Percentiles rank a stretch among this genome's conserved stretches.
Conservation (phyloP, 2,797 vertebrate genomes). For the Pristis pectinata region DNA sequence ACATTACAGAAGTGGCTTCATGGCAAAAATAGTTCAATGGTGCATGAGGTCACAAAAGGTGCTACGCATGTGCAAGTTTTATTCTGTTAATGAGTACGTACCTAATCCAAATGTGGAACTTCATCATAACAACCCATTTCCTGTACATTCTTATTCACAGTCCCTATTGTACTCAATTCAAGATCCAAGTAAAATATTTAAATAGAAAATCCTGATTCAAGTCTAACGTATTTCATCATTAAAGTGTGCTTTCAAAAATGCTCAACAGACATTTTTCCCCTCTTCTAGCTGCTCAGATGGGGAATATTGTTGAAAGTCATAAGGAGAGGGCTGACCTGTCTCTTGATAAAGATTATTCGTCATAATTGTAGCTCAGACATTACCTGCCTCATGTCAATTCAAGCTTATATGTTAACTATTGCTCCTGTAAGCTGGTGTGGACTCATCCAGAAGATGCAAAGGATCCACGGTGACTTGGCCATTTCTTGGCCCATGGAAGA, state of each 20-base stretch:
- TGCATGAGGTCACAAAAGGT: background rate
- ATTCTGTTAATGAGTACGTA: background rate
- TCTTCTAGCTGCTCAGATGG: background rate
- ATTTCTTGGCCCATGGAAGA: no score
- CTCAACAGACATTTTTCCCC: background rate
- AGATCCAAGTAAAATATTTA: slow-evolving; percentile 34
- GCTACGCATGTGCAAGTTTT: background rate
- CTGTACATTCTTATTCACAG: background rate
- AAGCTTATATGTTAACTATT: background rate
- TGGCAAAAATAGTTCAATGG: background rate
- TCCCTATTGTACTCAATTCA: background rate
- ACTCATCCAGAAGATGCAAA: background rate
- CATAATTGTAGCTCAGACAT: background rate
- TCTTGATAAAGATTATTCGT: background rate
- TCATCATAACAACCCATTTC: background rate
- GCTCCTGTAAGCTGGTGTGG: background rate
- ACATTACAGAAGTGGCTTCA: background rate
- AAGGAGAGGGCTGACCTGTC: background rate
- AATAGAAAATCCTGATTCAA: slow-evolving; percentile 21
- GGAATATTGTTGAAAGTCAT: background rate
- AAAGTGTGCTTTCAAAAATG: slow-evolving; percentile 1
- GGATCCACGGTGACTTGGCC: no score
- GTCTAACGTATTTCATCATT: background rate
- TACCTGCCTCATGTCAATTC: background rate
- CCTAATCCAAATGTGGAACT: slow-evolving; percentile 18